Percentiles rank a stretch among this genome's conserved stretches.
These are phyloP conservation scores for Lagorchestes hirsutus DNA, from an alignment of 2,797 vertebrate species.

Conservation along the genomic window DNA sequence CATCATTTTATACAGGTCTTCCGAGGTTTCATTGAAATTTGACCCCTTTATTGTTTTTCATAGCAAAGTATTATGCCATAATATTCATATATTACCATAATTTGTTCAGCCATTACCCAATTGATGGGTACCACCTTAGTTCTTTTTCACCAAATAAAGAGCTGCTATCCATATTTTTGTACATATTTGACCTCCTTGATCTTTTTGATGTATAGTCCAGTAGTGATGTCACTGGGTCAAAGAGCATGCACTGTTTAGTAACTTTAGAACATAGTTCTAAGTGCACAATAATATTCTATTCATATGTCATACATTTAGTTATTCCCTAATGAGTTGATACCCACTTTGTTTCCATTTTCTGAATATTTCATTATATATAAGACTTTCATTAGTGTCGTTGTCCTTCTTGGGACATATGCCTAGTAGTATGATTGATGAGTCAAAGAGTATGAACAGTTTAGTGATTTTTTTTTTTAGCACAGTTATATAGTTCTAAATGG, in stretches of 20 bases:
- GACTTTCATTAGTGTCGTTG: background rate
- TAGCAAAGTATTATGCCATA: background rate
- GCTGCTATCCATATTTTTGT: background rate
- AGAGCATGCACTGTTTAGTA: background rate
- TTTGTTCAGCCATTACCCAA: background rate
- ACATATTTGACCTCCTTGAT: background rate
- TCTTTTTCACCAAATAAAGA: background rate
- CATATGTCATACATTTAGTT: background rate
- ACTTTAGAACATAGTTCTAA: background rate
- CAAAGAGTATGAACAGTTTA: background rate
- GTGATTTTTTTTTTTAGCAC: background rate
- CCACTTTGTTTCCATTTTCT: background rate
- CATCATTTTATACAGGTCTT: background rate
- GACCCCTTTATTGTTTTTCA: background rate
- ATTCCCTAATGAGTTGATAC: background rate
- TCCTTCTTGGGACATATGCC: background rate
- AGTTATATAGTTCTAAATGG: background rate
- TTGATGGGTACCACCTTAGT: background rate
- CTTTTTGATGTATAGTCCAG: background rate
- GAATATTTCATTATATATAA: background rate
- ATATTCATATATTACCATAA: background rate
- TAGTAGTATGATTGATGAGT: background rate
- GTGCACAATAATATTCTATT: background rate
- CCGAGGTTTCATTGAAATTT: background rate
- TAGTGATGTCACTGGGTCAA: background rate